These are phyloP conservation scores for Drosophila mauritiana DNA, from an alignment of 1,140 invertebrate species.

Conservation along the genomic window DNA sequence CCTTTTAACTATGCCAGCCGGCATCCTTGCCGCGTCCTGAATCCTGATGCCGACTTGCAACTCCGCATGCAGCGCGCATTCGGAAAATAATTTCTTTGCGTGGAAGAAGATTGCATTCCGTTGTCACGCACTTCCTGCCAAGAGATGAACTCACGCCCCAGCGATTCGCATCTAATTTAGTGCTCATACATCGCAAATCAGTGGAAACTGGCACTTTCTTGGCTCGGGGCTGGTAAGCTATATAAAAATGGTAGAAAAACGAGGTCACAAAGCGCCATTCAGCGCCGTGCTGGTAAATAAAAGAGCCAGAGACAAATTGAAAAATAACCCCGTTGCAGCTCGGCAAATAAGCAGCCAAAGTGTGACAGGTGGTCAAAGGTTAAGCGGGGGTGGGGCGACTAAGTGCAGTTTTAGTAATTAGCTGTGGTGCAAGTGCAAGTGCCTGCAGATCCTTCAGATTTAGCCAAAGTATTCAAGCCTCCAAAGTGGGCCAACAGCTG, in stretches of 20 bases:
- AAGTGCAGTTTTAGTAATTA: constrained; percentile 65
- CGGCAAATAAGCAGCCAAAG: constrained; percentile 14
- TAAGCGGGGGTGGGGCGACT: constrained; percentile 24
- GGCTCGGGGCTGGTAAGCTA: constrained; percentile 6
- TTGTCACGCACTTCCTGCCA: constrained; percentile 41
- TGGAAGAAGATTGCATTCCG: constrained; percentile 31
- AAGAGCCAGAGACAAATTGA: constrained; percentile 32
- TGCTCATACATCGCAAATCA: constrained; percentile 48
- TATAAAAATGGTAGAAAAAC: constrained; percentile 3
- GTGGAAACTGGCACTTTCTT: constrained; percentile 33
- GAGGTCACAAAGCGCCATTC: constrained; percentile 44
- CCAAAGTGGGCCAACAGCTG: constrained; percentile 16
- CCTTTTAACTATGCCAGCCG: constrained; percentile 28
- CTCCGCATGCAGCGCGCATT: constrained; percentile 26
- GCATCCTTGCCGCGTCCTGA: constrained; percentile 21
- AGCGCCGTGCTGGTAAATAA: constrained; percentile 35
- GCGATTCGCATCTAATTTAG: constrained; percentile 53
- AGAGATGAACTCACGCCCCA: constrained; percentile 29
- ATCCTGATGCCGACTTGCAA: constrained; percentile 9
- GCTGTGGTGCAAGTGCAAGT: constrained; percentile 29
- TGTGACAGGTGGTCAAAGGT: constrained; percentile 27
- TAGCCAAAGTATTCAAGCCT: constrained; percentile 15
- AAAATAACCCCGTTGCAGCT: constrained; percentile 28
- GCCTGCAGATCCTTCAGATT: constrained; percentile 4
- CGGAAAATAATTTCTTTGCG: constrained; percentile 55